Percentiles rank a stretch among this genome's conserved stretches.
Evolutionary conservation across 2,113 vertebrate species (phyloP).

Genomic region (Cyprinus carpio): DNA sequence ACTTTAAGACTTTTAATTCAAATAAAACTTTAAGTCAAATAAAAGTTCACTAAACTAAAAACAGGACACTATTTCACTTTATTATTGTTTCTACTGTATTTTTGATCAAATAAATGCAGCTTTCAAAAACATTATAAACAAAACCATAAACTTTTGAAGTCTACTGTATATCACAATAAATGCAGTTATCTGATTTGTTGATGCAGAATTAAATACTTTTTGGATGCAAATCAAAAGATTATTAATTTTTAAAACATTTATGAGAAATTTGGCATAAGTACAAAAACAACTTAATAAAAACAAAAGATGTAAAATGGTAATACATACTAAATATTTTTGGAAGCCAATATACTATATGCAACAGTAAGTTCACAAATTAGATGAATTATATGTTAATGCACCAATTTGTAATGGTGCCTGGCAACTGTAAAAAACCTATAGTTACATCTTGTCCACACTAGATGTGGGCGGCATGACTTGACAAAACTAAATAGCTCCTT

Average conservation of each 20-base stretch:
- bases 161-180: background rate
- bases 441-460: background rate
- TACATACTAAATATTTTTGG: background rate
- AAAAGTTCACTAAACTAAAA: background rate
- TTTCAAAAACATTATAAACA: background rate
- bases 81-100: background rate
- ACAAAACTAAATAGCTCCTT: slow-evolving; percentile 3
- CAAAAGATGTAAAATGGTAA: background rate
- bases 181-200: background rate
- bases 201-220: background rate
- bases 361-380: background rate
- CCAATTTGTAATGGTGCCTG: background rate
- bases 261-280: background rate
- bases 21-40: background rate
- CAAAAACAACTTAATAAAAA: background rate
- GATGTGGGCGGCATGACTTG: background rate
- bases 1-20: too few relatives aligned
- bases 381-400: background rate
- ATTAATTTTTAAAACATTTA: background rate
- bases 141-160: background rate
- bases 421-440: background rate
- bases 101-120: background rate
- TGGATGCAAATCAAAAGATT: background rate
- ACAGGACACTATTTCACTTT: too few relatives aligned
- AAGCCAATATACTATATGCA: background rate